Conservation (phyloP, 1,140 invertebrate genomes). For the Pristionchus pacificus region DNA sequence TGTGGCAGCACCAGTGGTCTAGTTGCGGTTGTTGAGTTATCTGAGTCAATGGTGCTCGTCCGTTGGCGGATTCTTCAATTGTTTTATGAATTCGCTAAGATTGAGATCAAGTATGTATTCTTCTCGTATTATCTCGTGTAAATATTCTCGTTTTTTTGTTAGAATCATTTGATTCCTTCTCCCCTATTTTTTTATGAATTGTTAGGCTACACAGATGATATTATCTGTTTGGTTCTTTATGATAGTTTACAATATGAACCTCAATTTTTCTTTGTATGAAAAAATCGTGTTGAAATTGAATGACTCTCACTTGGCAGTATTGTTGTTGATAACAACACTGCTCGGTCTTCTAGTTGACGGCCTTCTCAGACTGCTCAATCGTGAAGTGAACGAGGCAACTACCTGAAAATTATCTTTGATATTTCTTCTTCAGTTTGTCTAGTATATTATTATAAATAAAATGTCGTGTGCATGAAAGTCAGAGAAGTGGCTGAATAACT, state of each 20-base stretch:
- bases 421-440: no score
- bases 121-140: no score
- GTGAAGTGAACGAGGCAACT: not conserved
- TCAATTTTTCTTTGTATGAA: no score
- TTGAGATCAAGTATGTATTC: no score
- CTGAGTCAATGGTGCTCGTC: not conserved
- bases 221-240: no score
- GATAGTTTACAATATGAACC: no score
- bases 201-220: no score
- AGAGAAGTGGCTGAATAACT: not conserved
- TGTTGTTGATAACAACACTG: not conserved
- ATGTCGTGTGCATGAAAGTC: not conserved
- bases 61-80: not conserved
- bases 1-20: not conserved
- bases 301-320: not conserved
- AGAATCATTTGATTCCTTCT: not conserved
- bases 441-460: no score
- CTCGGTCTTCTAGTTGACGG: not conserved
- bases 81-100: not conserved
- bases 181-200: no score
- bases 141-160: no score
- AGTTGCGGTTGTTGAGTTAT: not conserved
- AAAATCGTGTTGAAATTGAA: no score
- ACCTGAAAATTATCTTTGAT: not conserved
- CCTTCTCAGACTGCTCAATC: not conserved